phyloP scores from a whole-genome alignment of 2,888 invertebrate genomes.

The Camptogramma bilineatum region DNA sequence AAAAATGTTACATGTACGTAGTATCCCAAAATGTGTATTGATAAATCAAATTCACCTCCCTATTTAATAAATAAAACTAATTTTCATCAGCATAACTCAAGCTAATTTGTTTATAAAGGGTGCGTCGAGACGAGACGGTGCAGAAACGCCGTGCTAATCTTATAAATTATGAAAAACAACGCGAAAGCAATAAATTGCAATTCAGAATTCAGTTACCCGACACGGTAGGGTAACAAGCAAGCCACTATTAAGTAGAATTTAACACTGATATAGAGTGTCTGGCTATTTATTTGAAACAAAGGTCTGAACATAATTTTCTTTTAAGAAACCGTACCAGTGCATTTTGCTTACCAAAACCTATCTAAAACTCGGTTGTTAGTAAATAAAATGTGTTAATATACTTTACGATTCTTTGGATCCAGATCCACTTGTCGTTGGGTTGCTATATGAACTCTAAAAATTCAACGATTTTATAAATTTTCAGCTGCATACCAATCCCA shows the following conservation, averaged over 20 bases:
- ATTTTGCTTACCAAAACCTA: no score
- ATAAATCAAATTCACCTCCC: neutral
- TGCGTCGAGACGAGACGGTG: conserved; percentile 27
- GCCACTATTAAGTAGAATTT: conserved; percentile 24
- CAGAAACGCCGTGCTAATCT: conserved; percentile 55
- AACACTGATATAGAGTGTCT: conserved; percentile 14
- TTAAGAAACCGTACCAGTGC: no score
- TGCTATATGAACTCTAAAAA: conserved; percentile 1
- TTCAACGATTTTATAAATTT: conserved; percentile 24
- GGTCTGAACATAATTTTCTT: neutral
- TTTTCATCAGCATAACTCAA: conserved; percentile 36
- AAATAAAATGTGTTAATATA: no score
- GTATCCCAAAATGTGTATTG: neutral
- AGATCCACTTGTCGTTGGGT: neutral
- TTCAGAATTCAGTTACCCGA: conserved; percentile 61
- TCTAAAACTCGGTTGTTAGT: no score
- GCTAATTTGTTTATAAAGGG: conserved; percentile 35
- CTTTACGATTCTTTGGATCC: neutral
- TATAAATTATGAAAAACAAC: conserved; percentile 78
- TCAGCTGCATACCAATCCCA: conserved; percentile 60
- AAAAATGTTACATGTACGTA: no score
- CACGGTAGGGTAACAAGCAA: conserved; percentile 46
- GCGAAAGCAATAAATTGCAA: conserved; percentile 72
- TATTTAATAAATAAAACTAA: conserved; percentile 6
- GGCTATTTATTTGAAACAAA: neutral